Base-by-base conservation (phyloP, 2,797 vertebrate species). In the Garrulus glandarius region DNA sequence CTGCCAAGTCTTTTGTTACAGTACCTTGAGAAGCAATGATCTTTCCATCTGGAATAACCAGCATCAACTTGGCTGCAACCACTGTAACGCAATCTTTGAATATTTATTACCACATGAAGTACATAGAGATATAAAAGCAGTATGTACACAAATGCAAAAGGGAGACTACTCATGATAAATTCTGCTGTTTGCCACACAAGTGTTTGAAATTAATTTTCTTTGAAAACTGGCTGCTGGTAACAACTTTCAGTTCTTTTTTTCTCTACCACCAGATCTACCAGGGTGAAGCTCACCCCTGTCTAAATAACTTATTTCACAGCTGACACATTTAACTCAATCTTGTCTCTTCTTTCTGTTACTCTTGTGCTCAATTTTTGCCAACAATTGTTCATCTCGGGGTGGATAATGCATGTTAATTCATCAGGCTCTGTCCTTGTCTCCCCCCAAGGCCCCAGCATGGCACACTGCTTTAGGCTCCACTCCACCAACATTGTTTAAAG, bases 1-100 rank as follows among this genome's bases (percentile, higher is more conserved):
- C 97, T 97, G 98, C 97, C 97, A 98, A 97, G 91, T 96, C 96
- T 97, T 97, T 97, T 96, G 97, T 98, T 98, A 95, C 72, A 89
- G 59, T 88, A 94, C 95, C 97, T 97, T 92, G 89, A 97, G 97
- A 97, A 79, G 95, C 95, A 96, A 95, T 96, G 95, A 96, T 98
- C 90, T 98, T 97, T 97, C 98, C 96, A 96, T 97, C 97, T 98
- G 97, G 96, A 97, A 95, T 77, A 92, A 90, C 96, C 97, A 94
- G 88, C 87, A 71, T 27, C 95, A 85, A 67, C 94, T 95, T 96
- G 94, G 96, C 93, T 96, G 86, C 69, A 68, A 67, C 83, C 77
- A 92, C 77, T 92, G 79, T 71, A 95, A 95, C 81, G 84, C 92
- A 80, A 64, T 49, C 89, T 57, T 55, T 90, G 91, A 92, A 94